Evolutionary conservation across 1,140 invertebrate genomes (phyloP).

Genomic region (Periplaneta americana): DNA sequence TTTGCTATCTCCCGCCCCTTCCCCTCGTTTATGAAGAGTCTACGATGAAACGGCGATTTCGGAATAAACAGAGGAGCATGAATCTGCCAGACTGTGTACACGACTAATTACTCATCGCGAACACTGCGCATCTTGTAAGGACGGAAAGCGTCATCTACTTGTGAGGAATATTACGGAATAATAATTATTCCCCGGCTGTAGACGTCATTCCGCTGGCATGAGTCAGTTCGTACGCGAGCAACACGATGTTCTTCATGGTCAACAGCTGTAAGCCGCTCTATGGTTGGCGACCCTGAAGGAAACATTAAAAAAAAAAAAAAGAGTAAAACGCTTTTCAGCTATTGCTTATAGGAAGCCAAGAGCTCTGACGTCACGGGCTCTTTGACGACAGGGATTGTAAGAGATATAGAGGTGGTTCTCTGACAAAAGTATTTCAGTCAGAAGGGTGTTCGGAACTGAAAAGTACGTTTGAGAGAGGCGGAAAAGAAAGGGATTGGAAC

Average conservation of each 20-base stretch:
- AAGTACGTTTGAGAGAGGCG: background rate
- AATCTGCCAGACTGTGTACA: too few relatives aligned
- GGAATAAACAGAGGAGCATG: too few relatives aligned
- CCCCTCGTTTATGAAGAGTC: too few relatives aligned
- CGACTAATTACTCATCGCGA: too few relatives aligned
- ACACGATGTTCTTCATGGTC: background rate
- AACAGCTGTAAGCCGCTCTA: too few relatives aligned
- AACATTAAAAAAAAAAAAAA: background rate
- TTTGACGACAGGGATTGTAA: background rate
- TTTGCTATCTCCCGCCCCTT: too few relatives aligned
- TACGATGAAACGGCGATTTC: too few relatives aligned
- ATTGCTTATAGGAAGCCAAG: background rate
- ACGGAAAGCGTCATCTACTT: background rate
- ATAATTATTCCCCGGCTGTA: background rate
- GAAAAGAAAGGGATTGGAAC: too few relatives aligned
- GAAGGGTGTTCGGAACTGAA: background rate
- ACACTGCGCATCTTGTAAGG: too few relatives aligned
- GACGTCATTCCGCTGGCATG: background rate
- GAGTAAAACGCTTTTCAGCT: background rate
- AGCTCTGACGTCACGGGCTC: background rate
- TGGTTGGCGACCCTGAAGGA: background rate
- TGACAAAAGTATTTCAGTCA: background rate
- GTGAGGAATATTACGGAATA: background rate
- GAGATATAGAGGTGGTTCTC: background rate
- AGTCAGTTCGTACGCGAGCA: background rate